Evolutionary conservation across 2,888 invertebrate genomes (phyloP).

Genomic region (Psylliodes chrysocephalus): DNA sequence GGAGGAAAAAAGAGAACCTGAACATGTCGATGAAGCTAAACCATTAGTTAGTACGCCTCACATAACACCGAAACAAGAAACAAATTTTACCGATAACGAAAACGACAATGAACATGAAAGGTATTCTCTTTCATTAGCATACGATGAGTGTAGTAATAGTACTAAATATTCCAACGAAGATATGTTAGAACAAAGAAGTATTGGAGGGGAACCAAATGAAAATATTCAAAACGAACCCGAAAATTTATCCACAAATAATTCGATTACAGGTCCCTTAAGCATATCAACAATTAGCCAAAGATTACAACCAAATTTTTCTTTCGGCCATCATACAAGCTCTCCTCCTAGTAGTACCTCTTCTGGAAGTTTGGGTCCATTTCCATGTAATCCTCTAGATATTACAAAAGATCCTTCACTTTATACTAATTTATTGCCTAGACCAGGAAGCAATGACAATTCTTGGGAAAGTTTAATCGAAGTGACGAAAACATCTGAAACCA

Average conservation of each 20-base stretch:
- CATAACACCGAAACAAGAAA: constrained; percentile 75
- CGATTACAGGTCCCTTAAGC: constrained; percentile 73
- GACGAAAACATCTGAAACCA: constrained; percentile 94
- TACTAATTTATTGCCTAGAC: constrained; percentile 83
- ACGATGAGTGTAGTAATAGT: constrained; percentile 83
- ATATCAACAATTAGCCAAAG: constrained; percentile 73
- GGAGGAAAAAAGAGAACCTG: constrained; percentile 37
- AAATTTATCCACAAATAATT: constrained; percentile 74
- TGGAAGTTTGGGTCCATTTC: constrained; percentile 68
- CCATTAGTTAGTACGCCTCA: constrained; percentile 54
- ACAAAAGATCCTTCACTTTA: constrained; percentile 82
- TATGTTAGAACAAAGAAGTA: constrained; percentile 67
- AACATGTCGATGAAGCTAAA: constrained; percentile 55
- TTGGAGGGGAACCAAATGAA: constrained; percentile 69
- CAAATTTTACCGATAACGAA: constrained; percentile 72
- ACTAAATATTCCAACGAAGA: constrained; percentile 81
- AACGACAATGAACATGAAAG: constrained; percentile 70
- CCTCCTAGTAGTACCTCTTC: constrained; percentile 76
- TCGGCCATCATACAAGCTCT: constrained; percentile 67
- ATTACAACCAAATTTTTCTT: constrained; percentile 72
- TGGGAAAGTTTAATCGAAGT: constrained; percentile 98
- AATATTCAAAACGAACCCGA: constrained; percentile 81
- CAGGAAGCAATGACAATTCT: constrained; percentile 91
- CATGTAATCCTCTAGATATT: constrained; percentile 69
- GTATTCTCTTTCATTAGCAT: constrained; percentile 74